Evolutionary conservation across 2,797 vertebrate species (phyloP).

Genomic region (Xerus rutilus): DNA sequence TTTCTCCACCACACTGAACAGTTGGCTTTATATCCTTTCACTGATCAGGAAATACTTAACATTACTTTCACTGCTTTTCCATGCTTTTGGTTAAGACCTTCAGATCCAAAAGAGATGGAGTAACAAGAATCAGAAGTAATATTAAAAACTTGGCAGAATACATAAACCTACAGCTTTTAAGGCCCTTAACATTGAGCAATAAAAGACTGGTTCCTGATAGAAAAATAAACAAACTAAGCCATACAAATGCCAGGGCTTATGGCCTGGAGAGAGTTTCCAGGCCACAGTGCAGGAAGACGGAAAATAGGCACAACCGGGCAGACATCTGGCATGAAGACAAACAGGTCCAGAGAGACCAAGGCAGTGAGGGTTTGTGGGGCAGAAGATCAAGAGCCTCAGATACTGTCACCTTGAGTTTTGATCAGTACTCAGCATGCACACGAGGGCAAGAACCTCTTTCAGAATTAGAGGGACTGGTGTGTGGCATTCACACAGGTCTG

Average conservation of each 20-base stretch:
- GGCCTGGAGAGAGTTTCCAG: background rate
- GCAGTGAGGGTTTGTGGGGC: background rate
- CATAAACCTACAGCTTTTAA: background rate
- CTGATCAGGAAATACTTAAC: background rate
- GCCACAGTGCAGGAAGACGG: background rate
- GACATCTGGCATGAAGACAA: background rate
- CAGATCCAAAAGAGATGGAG: conserved; percentile 23
- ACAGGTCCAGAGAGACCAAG: background rate
- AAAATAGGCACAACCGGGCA: background rate
- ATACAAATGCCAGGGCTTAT: background rate
- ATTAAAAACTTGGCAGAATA: background rate
- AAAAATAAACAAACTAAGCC: background rate
- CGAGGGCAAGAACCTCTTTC: background rate
- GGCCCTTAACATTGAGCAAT: background rate
- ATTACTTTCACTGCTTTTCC: background rate
- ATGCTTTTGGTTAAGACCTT: conserved; percentile 16
- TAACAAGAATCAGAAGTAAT: conserved; percentile 2
- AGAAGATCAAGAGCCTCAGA: background rate
- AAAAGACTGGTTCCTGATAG: background rate
- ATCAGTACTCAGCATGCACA: background rate
- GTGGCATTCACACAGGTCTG: background rate
- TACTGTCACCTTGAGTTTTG: background rate
- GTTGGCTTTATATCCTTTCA: conserved; percentile 2
- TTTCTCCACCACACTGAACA: background rate
- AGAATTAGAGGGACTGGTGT: background rate